A percentile compares a stretch with the other conserved stretches of the same genome.
Evolutionary conservation across 2,888 invertebrate genomes (phyloP).

Genomic region (Antitype chi): DNA sequence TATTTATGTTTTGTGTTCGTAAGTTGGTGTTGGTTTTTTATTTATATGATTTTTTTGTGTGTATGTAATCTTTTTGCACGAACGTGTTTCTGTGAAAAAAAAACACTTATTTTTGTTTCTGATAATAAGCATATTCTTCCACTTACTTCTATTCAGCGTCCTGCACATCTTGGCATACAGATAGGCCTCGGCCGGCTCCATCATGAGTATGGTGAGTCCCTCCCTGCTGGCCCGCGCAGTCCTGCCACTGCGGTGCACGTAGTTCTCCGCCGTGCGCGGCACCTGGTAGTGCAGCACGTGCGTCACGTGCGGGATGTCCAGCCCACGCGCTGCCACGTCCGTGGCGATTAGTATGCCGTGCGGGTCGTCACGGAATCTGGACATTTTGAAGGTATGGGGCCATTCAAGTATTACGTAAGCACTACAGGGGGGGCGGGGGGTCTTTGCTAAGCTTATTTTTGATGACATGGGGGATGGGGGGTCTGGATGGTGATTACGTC

Average conservation of each 20-base stretch:
- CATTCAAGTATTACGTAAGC: no score
- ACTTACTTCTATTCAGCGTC: slow-evolving; percentile 95
- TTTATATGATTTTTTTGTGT: no score
- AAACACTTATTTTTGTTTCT: no score
- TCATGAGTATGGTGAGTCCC: slow-evolving; percentile 97
- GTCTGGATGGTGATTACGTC: no score
- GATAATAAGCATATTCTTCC: neutral
- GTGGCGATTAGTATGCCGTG: slow-evolving; percentile 96
- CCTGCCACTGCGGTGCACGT: slow-evolving; percentile 98
- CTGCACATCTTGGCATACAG: slow-evolving; percentile 95
- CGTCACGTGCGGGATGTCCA: slow-evolving; percentile 98
- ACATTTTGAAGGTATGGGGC: no score
- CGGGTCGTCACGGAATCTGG: slow-evolving; percentile 92
- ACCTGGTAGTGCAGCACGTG: slow-evolving; percentile 99
- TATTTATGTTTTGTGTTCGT: no score
- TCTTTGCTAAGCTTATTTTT: no score
- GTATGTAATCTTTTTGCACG: no score
- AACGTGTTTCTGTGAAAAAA: no score
- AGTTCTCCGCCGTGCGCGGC: slow-evolving; percentile 98
- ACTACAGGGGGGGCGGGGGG: no score
- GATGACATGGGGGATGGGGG: no score
- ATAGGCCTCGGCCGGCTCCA: slow-evolving; percentile 96
- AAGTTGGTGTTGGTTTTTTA: no score
- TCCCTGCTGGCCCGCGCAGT: slow-evolving; percentile 97
- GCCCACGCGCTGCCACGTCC: slow-evolving; percentile 99